phyloP scores from a whole-genome alignment of 2,888 invertebrate species.

The Megastigmus dorsalis region DNA sequence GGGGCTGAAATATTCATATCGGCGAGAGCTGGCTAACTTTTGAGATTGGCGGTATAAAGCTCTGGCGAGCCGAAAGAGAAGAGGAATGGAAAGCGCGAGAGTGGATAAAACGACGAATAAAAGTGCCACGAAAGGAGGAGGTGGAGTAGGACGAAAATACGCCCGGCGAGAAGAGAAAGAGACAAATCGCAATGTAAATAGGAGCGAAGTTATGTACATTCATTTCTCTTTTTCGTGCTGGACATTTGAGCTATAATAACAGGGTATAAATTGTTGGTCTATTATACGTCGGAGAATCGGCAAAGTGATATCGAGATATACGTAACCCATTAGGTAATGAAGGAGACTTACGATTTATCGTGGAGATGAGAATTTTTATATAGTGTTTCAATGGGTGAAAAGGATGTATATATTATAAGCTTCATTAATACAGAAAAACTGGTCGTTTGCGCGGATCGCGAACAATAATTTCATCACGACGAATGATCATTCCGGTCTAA shows the following conservation, averaged over 20 bases:
- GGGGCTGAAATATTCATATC: too few species aligned
- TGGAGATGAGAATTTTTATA: conserved; percentile 32
- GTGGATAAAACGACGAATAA: not conserved
- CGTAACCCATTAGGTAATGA: conserved; percentile 28
- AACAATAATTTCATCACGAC: not conserved
- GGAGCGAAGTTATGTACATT: not conserved
- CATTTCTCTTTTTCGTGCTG: conserved; percentile 3
- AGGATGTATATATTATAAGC: not conserved
- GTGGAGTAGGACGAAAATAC: not conserved
- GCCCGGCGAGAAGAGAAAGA: not conserved
- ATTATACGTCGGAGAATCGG: not conserved
- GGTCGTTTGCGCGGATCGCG: not conserved
- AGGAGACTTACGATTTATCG: conserved; percentile 3
- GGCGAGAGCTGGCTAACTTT: too few species aligned
- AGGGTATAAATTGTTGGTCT: conserved; percentile 19
- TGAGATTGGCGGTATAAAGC: not conserved
- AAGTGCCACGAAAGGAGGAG: not conserved
- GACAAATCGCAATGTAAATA: not conserved
- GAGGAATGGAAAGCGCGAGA: not conserved
- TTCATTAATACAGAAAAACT: not conserved
- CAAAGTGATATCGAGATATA: not conserved
- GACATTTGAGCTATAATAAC: conserved; percentile 29
- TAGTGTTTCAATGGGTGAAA: not conserved
- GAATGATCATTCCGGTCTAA: not conserved
- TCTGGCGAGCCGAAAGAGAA: not conserved